These are phyloP conservation scores for Drosophila niveifrons DNA, from an alignment of 2,888 invertebrate species.

Conservation along the genomic window DNA sequence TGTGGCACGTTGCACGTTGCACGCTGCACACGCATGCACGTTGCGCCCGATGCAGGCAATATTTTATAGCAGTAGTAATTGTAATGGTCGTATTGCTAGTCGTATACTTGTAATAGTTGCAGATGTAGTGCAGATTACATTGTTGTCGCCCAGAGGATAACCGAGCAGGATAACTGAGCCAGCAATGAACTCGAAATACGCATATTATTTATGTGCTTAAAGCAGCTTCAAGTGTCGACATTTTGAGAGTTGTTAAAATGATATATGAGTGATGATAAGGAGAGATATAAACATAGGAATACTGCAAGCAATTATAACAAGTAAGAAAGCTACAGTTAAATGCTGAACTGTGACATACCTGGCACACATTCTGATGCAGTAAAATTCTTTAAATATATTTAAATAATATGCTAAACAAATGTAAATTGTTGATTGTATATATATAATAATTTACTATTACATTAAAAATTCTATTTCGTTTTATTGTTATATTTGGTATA, in stretches of 20 bases:
- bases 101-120: conserved; percentile 16
- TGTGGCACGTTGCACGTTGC: conserved; percentile 40
- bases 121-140: conserved; percentile 31
- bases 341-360: too few species aligned
- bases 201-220: conserved; percentile 29
- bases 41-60: conserved; percentile 14
- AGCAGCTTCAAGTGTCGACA: not conserved
- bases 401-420: too few species aligned
- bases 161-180: not conserved
- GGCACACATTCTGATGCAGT: too few species aligned
- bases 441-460: too few species aligned
- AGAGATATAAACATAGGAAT: too few species aligned
- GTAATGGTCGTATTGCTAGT: conserved; percentile 8
- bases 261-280: not conserved
- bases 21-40: too few species aligned
- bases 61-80: conserved; percentile 16
- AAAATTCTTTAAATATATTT: too few species aligned
- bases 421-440: too few species aligned
- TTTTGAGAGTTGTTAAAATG: not conserved
- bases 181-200: not conserved
- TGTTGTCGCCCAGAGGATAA: conserved; percentile 16
- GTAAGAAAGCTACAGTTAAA: too few species aligned
- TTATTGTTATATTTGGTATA: too few species aligned
- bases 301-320: too few species aligned
- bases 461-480: too few species aligned